A percentile compares a stretch with the other conserved stretches of the same genome.
Evolutionary conservation across 2,113 vertebrate genomes (phyloP).

Genomic region (Ceyx margarethae): DNA sequence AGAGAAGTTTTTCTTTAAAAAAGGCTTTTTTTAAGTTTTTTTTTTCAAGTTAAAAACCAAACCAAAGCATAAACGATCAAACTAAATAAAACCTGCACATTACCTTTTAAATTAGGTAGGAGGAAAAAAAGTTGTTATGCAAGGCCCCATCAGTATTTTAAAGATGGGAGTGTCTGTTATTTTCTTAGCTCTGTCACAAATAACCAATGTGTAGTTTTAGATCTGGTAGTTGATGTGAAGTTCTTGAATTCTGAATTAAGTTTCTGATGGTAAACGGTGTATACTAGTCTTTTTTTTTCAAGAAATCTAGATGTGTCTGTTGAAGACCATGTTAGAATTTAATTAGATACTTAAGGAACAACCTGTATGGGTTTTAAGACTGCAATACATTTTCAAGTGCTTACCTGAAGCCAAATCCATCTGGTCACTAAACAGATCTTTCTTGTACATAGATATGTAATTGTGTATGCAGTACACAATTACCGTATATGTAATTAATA

Average conservation of each 20-base stretch:
- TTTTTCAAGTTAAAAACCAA: background rate
- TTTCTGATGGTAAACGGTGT: background rate
- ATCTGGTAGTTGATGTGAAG: background rate
- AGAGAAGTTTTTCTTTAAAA: too few species aligned
- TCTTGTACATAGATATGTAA: background rate
- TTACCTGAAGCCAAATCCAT: background rate
- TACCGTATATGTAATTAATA: background rate
- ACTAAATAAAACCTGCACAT: background rate
- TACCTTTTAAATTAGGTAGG: background rate
- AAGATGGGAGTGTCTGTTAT: background rate
- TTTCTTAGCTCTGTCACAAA: background rate
- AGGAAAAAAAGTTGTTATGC: rapidly evolving
- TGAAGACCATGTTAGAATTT: background rate
- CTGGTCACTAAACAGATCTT: background rate
- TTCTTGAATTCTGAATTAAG: background rate
- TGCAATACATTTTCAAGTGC: background rate
- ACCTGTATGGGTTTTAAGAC: background rate
- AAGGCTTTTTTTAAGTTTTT: too few species aligned
- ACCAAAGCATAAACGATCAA: too few species aligned
- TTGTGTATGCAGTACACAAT: background rate
- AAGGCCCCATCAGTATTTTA: background rate
- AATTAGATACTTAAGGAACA: background rate
- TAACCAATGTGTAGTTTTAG: background rate
- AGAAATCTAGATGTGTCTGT: background rate
- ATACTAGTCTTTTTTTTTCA: background rate